Conservation (phyloP, 1,140 invertebrate genomes). For the Zaprionus camerounensis region DNA sequence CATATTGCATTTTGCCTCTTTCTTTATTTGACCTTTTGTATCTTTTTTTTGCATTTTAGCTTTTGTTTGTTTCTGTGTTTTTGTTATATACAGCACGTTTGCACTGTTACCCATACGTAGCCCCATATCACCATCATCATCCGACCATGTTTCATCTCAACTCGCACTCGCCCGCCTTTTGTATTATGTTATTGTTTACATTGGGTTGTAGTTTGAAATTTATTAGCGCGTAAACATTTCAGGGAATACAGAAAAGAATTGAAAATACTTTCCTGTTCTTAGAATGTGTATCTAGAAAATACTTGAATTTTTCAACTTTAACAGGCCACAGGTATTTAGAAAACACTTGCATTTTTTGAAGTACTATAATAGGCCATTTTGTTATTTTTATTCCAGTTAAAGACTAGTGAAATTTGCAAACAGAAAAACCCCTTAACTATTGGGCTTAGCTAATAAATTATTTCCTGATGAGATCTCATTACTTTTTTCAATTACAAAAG, state of each 20-base stretch:
- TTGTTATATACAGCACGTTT: constrained; percentile 18
- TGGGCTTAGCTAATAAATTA: not conserved
- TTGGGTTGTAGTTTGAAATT: constrained; percentile 55
- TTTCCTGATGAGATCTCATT: not conserved
- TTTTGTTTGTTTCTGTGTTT: constrained; percentile 46
- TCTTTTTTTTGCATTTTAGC: constrained; percentile 36
- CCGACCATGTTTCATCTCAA: constrained; percentile 55
- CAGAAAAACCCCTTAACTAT: not conserved
- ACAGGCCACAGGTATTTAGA: too few species aligned
- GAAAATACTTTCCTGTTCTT: constrained; percentile 12
- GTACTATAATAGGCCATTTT: too few species aligned
- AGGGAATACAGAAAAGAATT: constrained; percentile 21
- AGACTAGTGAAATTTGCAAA: not conserved
- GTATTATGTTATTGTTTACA: constrained; percentile 46
- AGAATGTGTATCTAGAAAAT: constrained; percentile 3
- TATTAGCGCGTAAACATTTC: constrained; percentile 48
- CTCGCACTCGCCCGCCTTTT: constrained; percentile 53
- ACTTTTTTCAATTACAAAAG: not conserved
- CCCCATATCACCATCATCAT: constrained; percentile 10
- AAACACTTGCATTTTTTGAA: too few species aligned
- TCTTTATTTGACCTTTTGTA: constrained; percentile 48
- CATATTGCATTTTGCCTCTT: constrained; percentile 53
- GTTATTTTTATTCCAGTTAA: too few species aligned
- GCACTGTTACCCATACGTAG: constrained; percentile 21
- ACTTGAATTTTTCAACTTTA: not conserved